Conservation (phyloP, 1,140 invertebrate genomes). For the Anastrepha ludens region DNA sequence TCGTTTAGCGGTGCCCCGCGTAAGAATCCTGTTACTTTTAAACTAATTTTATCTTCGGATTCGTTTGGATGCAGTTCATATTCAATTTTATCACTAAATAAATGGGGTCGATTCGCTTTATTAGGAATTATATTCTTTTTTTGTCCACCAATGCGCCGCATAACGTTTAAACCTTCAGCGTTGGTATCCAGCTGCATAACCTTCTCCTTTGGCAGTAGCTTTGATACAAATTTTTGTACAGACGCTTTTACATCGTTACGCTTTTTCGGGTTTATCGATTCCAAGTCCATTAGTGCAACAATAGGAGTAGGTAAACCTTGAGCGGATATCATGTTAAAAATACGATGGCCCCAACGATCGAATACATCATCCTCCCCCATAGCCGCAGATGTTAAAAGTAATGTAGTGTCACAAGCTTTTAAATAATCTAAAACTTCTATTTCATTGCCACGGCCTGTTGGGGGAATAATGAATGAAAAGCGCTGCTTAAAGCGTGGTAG, state of each 20-base stretch:
- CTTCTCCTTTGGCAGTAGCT: slow-evolving; percentile 90
- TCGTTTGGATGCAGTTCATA: slow-evolving; percentile 79
- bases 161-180: slow-evolving; percentile 84
- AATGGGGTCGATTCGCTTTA: slow-evolving; percentile 85
- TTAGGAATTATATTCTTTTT: slow-evolving; percentile 85
- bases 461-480: slow-evolving; percentile 85
- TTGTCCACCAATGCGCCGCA: slow-evolving; percentile 87
- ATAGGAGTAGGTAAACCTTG: slow-evolving; percentile 90
- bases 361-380: slow-evolving; percentile 76
- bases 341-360: slow-evolving; percentile 85
- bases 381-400: slow-evolving; percentile 83
- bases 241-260: slow-evolving; percentile 83
- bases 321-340: slow-evolving; percentile 83
- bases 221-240: slow-evolving; percentile 84
- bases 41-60: slow-evolving; percentile 78
- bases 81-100: slow-evolving; percentile 87
- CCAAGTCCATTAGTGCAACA: slow-evolving; percentile 85
- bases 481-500: slow-evolving; percentile 89
- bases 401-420: slow-evolving; percentile 88
- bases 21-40: slow-evolving; percentile 91
- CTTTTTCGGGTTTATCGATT: slow-evolving; percentile 83
- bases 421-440: slow-evolving; percentile 86
- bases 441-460: slow-evolving; percentile 80
- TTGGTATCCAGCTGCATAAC: slow-evolving; percentile 84
- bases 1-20: slow-evolving; percentile 87